Evolutionary conservation across 2,113 vertebrate genomes (phyloP).

Genomic region (Rhabdornis inornatus): DNA sequence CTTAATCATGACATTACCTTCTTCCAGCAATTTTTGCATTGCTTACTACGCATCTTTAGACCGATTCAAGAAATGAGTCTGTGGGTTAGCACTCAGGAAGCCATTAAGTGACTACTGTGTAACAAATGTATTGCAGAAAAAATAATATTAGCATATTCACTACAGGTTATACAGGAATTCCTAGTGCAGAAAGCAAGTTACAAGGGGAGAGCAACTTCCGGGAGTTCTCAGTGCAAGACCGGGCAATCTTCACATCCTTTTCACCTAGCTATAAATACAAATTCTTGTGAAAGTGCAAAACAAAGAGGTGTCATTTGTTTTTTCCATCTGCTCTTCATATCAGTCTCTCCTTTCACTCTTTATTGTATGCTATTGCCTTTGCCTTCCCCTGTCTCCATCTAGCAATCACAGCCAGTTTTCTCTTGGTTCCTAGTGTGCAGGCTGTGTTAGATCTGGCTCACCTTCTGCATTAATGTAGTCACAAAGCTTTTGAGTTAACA

Average conservation of each 20-base stretch:
- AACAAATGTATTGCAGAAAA: background rate
- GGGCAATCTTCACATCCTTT: background rate
- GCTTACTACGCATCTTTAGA: background rate
- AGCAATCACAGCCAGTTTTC: background rate
- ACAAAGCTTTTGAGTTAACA: background rate
- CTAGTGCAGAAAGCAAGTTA: background rate
- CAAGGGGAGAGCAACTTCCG: background rate
- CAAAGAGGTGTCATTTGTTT: background rate
- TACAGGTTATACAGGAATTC: background rate
- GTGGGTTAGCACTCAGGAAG: background rate
- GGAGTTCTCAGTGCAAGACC: background rate
- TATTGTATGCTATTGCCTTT: background rate
- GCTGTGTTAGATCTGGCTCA: background rate
- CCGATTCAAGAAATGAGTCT: background rate
- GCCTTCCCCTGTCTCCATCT: background rate
- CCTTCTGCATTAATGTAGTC: background rate
- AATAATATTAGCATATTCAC: background rate
- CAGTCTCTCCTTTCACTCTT: background rate
- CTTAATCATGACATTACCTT: background rate
- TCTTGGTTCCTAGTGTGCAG: background rate
- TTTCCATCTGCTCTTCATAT: background rate
- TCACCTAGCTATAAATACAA: background rate
- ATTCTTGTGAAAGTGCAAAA: background rate
- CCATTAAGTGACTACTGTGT: background rate
- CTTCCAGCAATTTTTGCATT: background rate